A percentile compares a stretch with the other conserved stretches of the same genome.
phyloP scores from a whole-genome alignment of 2,888 invertebrate genomes.

The Phasia obesa region DNA sequence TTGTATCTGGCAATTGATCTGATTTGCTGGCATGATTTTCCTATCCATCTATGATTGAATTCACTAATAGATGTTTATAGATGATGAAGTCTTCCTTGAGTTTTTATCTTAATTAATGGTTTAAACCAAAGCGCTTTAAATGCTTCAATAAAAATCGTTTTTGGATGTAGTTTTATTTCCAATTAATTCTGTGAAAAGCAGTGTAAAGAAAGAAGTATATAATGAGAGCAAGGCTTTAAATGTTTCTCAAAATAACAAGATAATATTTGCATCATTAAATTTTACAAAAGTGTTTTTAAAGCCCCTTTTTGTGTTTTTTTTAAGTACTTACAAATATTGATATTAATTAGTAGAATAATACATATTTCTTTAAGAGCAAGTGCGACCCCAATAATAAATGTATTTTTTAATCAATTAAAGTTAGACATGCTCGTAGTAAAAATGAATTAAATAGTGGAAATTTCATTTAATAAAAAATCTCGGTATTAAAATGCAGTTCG shows the following conservation, averaged over 20 bases:
- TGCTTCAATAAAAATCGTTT: background rate
- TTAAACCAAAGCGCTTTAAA: too few relatives aligned
- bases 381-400: too few relatives aligned
- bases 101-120: constrained; percentile 28
- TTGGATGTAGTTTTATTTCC: background rate
- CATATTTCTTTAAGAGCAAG: too few relatives aligned
- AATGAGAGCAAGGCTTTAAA: background rate
- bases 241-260: background rate
- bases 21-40: constrained; percentile 29
- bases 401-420: too few relatives aligned
- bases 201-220: background rate
- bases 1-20: constrained; percentile 36
- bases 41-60: constrained; percentile 17
- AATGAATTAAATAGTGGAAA: too few relatives aligned
- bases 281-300: background rate
- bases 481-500: too few relatives aligned
- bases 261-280: background rate
- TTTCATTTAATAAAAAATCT: too few relatives aligned
- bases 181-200: background rate
- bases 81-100: constrained; percentile 1
- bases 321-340: too few relatives aligned
- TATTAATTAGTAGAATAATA: too few relatives aligned
- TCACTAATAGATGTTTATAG: constrained; percentile 26
- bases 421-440: too few relatives aligned
- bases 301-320: too few relatives aligned